Evolutionary conservation across 2,888 invertebrate species (phyloP), one percentile per base, ranked within the genome.

Genomic region (Cosmopolites sordidus): DNA sequence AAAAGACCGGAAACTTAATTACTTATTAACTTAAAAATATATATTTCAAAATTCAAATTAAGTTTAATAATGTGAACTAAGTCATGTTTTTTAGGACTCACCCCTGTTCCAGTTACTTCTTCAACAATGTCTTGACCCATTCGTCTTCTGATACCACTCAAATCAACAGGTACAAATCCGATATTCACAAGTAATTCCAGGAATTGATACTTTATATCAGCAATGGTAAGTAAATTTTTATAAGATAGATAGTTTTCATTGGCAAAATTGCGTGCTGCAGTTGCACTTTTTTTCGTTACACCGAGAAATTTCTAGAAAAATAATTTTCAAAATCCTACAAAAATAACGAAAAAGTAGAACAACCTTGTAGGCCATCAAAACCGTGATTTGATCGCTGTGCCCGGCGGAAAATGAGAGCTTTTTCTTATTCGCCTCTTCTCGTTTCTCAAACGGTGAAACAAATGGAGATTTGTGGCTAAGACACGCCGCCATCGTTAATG

Each of bases 321-420:
- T 46, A 29, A 11, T 9, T n/a, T n/a, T n/a, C n/a, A n/a, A n/a
- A 3, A 6, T 33, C 11, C 33, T 33, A 33, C 12, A 12, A 33
- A 12, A 33, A 5, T 12, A 33, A 4, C 33, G 3, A 27, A 27
- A 9, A 27, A 5, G 9, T 27, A 5, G 5, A 27, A 27, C 27
- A 74, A 90, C 90, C 76, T 86, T 85, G 68, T 93, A 94, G 0
- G 92, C 92, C 68, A 86, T 80, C 22, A 96, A 76, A 6, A 89
- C 83, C 0, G 92, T 89, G 61, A 97, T 78, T 70, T 96, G 96
- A 73, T 97, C 96, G 68, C 93, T 94, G 69, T 84, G 87, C 0
- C 83, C 84, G 42, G 83, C 81, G 0, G 88, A 80, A 68, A 93
- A 92, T 60, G 86, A 83, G 65, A 83, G 83, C 63, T 87, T 83